A percentile compares a stretch with the other conserved stretches of the same genome.
phyloP scores from a whole-genome alignment of 2,888 invertebrate genomes.

The Listrodromus nycthemerus region DNA sequence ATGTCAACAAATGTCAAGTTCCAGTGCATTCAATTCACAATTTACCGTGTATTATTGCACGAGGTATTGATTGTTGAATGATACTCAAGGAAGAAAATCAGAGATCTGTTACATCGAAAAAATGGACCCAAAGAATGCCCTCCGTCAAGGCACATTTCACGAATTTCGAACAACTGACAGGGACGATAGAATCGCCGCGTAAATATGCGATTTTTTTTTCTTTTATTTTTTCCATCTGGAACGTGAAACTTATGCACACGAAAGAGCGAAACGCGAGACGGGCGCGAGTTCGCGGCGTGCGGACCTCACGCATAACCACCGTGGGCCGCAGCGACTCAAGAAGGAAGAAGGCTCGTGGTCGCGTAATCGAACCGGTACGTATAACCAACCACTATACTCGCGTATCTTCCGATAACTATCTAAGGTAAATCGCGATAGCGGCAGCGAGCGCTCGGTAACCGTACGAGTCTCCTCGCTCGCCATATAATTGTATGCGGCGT shows the following conservation, averaged over 20 bases:
- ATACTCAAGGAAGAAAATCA: too few relatives aligned
- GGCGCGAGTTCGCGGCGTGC: slow-evolving; percentile 28
- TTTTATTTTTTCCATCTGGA: slow-evolving; percentile 9
- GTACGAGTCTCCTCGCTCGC: slow-evolving; percentile 39
- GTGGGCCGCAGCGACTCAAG: slow-evolving; percentile 17
- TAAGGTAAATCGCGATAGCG: slow-evolving; percentile 77
- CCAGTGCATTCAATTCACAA: too few relatives aligned
- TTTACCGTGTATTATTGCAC: too few relatives aligned
- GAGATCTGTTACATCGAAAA: not conserved
- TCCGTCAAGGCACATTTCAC: slow-evolving; percentile 46
- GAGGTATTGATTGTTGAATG: too few relatives aligned
- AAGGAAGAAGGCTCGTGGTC: slow-evolving; percentile 40
- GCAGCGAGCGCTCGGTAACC: slow-evolving; percentile 47
- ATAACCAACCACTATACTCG: slow-evolving; percentile 51
- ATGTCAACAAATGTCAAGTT: too few relatives aligned
- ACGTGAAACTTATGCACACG: not conserved
- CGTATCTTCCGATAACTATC: slow-evolving; percentile 74
- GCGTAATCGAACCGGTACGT: slow-evolving; percentile 66
- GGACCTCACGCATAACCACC: slow-evolving; percentile 62
- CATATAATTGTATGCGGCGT: slow-evolving; percentile 56
- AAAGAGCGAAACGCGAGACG: slow-evolving; percentile 62
- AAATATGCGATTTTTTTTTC: not conserved
- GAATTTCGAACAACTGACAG: not conserved
- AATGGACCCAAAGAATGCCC: slow-evolving; percentile 5
- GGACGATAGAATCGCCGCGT: slow-evolving; percentile 9